Evolutionary conservation across 2,113 vertebrate species (phyloP).

Genomic region (Scalopus aquaticus): DNA sequence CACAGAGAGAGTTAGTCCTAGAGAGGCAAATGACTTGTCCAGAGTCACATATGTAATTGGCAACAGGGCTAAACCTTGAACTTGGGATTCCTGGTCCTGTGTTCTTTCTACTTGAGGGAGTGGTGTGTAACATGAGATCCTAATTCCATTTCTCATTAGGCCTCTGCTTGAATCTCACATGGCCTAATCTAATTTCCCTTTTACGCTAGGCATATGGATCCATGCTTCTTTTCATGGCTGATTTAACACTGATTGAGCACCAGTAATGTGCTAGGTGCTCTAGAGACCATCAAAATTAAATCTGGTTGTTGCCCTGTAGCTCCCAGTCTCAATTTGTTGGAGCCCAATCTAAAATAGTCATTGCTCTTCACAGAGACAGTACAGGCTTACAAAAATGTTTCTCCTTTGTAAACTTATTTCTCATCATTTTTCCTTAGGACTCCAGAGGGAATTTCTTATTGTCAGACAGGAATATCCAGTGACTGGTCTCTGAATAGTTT

Average conservation of each 20-base stretch:
- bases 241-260: conserved; percentile 46
- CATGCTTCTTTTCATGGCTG: conserved; percentile 3
- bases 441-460: background rate
- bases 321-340: conserved; percentile 15
- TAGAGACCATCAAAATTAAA: conserved; percentile 40
- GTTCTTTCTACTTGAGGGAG: background rate
- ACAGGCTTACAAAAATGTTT: conserved; percentile 10
- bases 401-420: background rate
- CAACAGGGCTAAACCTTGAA: background rate
- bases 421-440: background rate
- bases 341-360: conserved; percentile 33
- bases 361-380: background rate
- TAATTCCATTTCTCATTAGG: conserved; percentile 41
- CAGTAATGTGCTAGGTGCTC: conserved; percentile 45
- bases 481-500: background rate
- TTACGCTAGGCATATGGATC: background rate
- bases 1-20: background rate
- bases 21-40: background rate
- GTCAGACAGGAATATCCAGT: background rate
- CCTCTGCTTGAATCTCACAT: conserved; percentile 7
- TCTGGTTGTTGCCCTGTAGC: background rate
- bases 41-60: conserved; percentile 34
- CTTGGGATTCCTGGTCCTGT: background rate
- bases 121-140: background rate
- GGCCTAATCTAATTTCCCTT: background rate